Evolutionary conservation across 2,797 vertebrate genomes (phyloP).

Genomic region (Pteropus rufus): DNA sequence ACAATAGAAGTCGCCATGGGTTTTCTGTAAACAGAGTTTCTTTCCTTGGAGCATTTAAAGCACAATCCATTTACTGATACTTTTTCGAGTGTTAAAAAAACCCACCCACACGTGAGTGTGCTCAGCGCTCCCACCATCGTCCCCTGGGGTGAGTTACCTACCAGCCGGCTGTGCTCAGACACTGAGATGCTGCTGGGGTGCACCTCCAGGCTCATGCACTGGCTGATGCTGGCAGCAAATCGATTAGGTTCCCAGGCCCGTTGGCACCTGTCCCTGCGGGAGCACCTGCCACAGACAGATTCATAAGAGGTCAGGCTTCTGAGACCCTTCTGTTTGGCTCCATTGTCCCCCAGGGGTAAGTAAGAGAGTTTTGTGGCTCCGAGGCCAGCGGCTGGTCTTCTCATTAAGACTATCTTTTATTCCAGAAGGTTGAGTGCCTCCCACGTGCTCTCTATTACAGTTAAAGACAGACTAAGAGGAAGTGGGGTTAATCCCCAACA

Average conservation of each 20-base stretch:
- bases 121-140: rapidly evolving
- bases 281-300: conserved; percentile 86
- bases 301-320: neutral
- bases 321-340: neutral
- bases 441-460: neutral
- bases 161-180: conserved; percentile 92
- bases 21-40: neutral
- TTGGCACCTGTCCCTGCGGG: conserved; percentile 92
- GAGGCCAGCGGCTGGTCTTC: neutral
- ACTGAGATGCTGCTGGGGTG: conserved; percentile 97
- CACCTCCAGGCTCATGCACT: conserved; percentile 91
- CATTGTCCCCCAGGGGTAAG: neutral
- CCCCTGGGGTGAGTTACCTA: conserved; percentile 78
- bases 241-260: conserved; percentile 91
- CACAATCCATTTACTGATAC: neutral
- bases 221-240: conserved; percentile 91
- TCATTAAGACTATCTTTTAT: neutral
- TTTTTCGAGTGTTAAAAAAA: neutral
- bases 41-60: neutral
- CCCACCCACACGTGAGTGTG: rapidly evolving
- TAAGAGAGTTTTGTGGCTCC: neutral
- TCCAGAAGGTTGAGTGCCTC: neutral
- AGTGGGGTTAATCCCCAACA: neutral
- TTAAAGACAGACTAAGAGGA: neutral
- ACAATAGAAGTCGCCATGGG: neutral